A percentile compares a stretch with the other conserved stretches of the same genome.
phyloP scores from a whole-genome alignment of 2,797 vertebrate genomes.

The Halcyon leucocephala region DNA sequence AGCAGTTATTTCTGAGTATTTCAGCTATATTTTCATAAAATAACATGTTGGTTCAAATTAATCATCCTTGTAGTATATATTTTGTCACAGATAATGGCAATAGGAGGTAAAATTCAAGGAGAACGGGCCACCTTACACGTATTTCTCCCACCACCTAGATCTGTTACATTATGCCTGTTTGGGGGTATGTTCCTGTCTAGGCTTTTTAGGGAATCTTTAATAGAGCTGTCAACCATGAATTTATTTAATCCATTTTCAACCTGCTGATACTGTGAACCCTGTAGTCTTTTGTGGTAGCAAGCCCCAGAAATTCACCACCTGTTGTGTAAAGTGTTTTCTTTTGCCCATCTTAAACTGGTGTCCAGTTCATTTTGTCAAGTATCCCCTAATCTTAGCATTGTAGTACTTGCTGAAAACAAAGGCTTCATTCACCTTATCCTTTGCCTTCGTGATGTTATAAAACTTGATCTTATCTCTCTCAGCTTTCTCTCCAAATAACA shows the following conservation, averaged over 20 bases:
- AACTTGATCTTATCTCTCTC: background rate
- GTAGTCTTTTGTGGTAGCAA: background rate
- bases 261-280: background rate
- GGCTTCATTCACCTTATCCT: background rate
- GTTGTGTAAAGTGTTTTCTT: background rate
- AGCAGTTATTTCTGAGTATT: background rate
- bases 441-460: background rate
- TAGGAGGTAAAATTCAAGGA: background rate
- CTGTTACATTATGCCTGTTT: background rate
- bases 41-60: background rate
- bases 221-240: background rate
- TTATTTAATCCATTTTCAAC: background rate
- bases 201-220: background rate
- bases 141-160: background rate
- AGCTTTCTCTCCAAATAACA: background rate
- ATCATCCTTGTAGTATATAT: background rate
- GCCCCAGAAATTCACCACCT: background rate
- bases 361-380: background rate
- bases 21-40: background rate
- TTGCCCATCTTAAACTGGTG: background rate
- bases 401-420: background rate
- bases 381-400: background rate
- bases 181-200: background rate
- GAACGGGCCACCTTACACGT: background rate
- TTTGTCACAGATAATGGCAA: background rate